A percentile compares a stretch with the other conserved stretches of the same genome.
Evolutionary conservation across 2,113 vertebrate genomes (phyloP).

Genomic region (Anser brachyrhynchus): DNA sequence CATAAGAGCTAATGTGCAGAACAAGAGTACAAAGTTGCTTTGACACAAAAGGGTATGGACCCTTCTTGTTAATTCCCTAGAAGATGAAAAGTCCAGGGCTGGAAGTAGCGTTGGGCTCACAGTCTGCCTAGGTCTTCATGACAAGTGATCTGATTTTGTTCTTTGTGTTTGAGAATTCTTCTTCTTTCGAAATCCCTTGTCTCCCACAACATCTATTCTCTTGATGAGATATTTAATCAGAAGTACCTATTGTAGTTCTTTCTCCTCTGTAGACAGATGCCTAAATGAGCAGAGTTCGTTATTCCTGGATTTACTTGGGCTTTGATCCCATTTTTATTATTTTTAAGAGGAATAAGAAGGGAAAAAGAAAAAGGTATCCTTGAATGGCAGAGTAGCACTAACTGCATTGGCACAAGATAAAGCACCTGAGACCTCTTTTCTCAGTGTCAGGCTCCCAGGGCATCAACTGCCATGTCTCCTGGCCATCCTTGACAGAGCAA

Average conservation of each 20-base stretch:
- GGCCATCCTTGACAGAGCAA: neutral
- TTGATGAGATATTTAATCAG: neutral
- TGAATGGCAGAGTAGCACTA: neutral
- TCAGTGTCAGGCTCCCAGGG: neutral
- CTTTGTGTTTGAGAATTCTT: neutral
- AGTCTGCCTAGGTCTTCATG: fast-evolving
- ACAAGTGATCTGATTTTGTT: neutral
- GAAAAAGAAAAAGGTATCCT: neutral
- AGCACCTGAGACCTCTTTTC: neutral
- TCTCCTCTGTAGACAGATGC: neutral
- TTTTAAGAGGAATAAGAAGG: neutral
- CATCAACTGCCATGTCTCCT: neutral
- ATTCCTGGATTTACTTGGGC: neutral
- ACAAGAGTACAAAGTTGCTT: neutral
- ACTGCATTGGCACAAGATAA: neutral
- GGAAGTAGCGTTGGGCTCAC: neutral
- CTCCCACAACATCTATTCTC: neutral
- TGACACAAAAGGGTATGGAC: neutral
- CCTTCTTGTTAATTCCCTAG: neutral
- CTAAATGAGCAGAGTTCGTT: neutral
- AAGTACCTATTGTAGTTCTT: neutral
- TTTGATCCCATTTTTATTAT: neutral
- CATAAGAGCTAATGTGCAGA: neutral
- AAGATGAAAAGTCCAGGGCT: neutral
- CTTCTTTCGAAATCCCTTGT: neutral